These are phyloP conservation scores for Drosophila malerkotliana DNA, from an alignment of 1,140 invertebrate species.

Conservation along the genomic window DNA sequence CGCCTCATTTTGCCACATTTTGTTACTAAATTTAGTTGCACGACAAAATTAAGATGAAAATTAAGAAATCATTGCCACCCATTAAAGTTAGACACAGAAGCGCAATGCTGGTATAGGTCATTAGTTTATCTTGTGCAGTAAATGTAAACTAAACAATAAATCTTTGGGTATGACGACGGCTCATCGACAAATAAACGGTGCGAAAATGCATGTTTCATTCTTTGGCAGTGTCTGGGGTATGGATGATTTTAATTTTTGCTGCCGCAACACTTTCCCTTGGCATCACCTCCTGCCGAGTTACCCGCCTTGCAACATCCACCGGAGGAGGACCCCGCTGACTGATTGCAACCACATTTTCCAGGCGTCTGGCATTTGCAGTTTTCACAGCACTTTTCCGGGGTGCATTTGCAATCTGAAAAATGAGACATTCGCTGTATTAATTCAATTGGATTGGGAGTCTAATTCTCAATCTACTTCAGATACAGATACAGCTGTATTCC, in stretches of 20 bases:
- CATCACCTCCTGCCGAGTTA: not conserved
- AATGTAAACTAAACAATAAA: slow-evolving; percentile 59
- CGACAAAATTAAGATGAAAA: slow-evolving; percentile 3
- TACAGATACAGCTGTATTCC: not conserved
- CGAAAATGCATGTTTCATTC: slow-evolving; percentile 28
- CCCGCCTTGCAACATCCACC: slow-evolving; percentile 42
- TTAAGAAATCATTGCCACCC: slow-evolving; percentile 59
- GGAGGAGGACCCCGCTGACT: slow-evolving; percentile 6
- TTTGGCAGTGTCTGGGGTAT: not conserved
- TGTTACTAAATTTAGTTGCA: slow-evolving; percentile 43
- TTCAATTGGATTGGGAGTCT: not conserved
- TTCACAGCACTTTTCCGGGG: slow-evolving; percentile 83
- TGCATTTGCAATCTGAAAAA: slow-evolving; percentile 85
- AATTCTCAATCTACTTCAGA: too few species aligned
- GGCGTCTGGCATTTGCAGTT: slow-evolving; percentile 84
- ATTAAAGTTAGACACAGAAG: slow-evolving; percentile 31
- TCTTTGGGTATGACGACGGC: slow-evolving; percentile 40
- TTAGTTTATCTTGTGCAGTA: slow-evolving; percentile 51
- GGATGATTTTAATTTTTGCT: slow-evolving; percentile 25
- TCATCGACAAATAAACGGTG: slow-evolving; percentile 29
- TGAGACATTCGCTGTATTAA: not conserved
- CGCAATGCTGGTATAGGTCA: slow-evolving; percentile 62
- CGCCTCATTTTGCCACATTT: slow-evolving; percentile 44
- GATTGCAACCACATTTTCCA: slow-evolving; percentile 82
- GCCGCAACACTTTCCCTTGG: slow-evolving; percentile 39